Evolutionary conservation across 2,888 invertebrate genomes (phyloP).

Genomic region (Elgonia sp.): DNA sequence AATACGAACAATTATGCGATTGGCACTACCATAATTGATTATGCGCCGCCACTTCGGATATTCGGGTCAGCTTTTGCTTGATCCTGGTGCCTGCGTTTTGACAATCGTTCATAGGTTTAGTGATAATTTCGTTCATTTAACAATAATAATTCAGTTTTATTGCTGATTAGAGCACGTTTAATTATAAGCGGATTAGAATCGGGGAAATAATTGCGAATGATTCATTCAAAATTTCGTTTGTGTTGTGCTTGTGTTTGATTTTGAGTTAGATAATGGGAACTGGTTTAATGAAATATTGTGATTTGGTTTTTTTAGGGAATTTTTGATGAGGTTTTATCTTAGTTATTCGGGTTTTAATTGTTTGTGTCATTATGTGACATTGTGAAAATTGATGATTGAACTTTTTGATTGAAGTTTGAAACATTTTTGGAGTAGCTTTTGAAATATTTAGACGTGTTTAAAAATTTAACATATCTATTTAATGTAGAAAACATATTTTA

Average conservation of each 20-base stretch:
- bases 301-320: background rate
- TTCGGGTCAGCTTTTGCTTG: slow-evolving; percentile 5
- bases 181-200: slow-evolving; percentile 2
- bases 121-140: background rate
- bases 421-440: too few species aligned
- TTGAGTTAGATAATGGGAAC: background rate
- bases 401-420: too few species aligned
- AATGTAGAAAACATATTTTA: too few species aligned
- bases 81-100: background rate
- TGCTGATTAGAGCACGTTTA: background rate
- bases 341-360: too few species aligned
- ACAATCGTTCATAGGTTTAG: background rate
- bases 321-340: background rate
- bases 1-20: slow-evolving; percentile 53
- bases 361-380: too few species aligned
- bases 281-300: background rate
- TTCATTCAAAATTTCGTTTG: background rate
- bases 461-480: too few species aligned
- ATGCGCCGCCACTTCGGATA: background rate
- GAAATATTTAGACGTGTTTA: too few species aligned
- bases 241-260: background rate
- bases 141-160: slow-evolving; percentile 20
- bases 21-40: slow-evolving; percentile 54
- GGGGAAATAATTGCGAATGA: background rate
- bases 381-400: too few species aligned